phyloP scores from a whole-genome alignment of 2,797 vertebrate genomes.

The Leptodactylus fallax region DNA sequence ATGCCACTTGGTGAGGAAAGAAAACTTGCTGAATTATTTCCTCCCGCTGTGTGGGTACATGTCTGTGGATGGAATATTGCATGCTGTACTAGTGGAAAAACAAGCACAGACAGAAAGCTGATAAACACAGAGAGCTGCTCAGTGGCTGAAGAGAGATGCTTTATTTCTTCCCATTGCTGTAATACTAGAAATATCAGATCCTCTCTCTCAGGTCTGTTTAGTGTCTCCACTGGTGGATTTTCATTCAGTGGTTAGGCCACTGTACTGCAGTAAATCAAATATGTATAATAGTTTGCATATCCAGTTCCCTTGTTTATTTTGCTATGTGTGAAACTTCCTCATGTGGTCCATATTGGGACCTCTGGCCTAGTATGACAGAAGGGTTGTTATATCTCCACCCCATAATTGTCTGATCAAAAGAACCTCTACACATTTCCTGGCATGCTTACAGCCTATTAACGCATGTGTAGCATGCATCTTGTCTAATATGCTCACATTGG shows the following conservation, averaged over 20 bases:
- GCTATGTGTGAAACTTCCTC: constrained; percentile 24
- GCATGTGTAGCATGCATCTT: not conserved
- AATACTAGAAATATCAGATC: constrained; percentile 21
- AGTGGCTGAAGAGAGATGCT: constrained; percentile 13
- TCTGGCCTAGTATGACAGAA: constrained; percentile 45
- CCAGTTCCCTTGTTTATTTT: constrained; percentile 27
- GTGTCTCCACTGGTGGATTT: not conserved
- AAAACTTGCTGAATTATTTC: constrained; percentile 56
- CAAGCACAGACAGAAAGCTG: not conserved
- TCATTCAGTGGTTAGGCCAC: constrained; percentile 16
- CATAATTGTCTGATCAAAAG: constrained; percentile 30
- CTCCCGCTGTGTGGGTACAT: constrained; percentile 12
- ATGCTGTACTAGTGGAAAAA: not conserved
- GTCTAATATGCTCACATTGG: not conserved
- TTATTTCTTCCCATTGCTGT: constrained; percentile 20
- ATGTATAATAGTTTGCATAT: not conserved
- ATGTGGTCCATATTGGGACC: constrained; percentile 43
- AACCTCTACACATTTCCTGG: constrained; percentile 27
- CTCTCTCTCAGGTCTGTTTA: not conserved
- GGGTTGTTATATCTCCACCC: constrained; percentile 35
- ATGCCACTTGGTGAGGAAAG: constrained; percentile 68
- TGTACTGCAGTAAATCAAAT: not conserved
- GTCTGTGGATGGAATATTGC: constrained; percentile 11
- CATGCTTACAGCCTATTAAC: not conserved
- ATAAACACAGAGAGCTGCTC: constrained; percentile 34